Conservation (phyloP, 2,797 vertebrate species). For the Pyrocephalus nanus region DNA sequence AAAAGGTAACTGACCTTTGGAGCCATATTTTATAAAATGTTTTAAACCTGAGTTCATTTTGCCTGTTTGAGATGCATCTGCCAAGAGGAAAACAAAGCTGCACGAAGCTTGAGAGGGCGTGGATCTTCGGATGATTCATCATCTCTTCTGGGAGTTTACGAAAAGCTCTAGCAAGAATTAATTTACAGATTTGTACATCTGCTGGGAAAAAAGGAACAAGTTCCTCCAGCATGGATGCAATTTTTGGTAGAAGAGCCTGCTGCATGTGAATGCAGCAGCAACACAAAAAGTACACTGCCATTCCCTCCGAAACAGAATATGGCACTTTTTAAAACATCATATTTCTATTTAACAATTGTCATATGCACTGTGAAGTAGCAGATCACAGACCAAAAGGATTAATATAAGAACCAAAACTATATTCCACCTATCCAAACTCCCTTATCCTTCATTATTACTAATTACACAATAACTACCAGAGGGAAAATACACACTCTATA, state of each 20-base stretch:
- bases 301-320: background rate
- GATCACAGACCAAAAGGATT: conserved; percentile 63
- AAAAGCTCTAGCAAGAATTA: background rate
- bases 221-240: background rate
- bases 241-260: background rate
- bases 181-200: background rate
- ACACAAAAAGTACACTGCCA: background rate
- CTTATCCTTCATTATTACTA: conserved; percentile 88
- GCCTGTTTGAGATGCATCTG: background rate
- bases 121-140: background rate
- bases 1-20: background rate
- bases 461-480: conserved; percentile 82
- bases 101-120: background rate
- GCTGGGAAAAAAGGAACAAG: background rate
- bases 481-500: conserved; percentile 85
- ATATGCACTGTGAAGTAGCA: background rate
- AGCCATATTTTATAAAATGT: background rate
- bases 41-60: background rate
- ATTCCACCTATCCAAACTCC: conserved; percentile 82
- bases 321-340: background rate
- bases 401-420: conserved; percentile 71
- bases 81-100: conserved; percentile 18
- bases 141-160: background rate
- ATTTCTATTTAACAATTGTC: background rate
- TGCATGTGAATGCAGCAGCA: background rate